Conservation (phyloP, 2,113 vertebrate genomes). For the Cyrtonyx montezumae region DNA sequence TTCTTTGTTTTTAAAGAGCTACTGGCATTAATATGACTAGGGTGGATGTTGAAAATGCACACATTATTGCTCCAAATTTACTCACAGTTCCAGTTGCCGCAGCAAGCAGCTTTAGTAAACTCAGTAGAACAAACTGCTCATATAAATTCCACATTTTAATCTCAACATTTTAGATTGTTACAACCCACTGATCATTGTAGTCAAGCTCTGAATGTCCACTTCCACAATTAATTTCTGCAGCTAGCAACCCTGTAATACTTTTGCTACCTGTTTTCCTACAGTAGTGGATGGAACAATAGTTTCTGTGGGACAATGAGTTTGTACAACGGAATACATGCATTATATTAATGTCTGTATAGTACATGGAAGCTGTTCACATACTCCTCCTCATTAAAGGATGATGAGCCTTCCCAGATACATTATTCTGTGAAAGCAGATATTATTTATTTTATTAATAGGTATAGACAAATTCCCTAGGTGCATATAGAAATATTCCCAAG, state of each 20-base stretch:
- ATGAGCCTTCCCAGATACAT: not conserved
- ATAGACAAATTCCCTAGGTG: not conserved
- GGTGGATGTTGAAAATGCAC: not conserved
- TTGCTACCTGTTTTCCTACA: not conserved
- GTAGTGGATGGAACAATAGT: not conserved
- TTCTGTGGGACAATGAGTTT: not conserved
- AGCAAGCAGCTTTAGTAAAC: not conserved
- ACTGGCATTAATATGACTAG: not conserved
- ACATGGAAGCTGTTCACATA: not conserved
- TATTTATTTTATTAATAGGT: not conserved
- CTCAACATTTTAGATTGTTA: not conserved
- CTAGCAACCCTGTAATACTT: not conserved
- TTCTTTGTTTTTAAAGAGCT: not conserved
- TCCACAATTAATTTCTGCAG: not conserved
- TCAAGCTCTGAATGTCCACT: accelerated
- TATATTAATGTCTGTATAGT: not conserved
- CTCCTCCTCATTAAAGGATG: not conserved
- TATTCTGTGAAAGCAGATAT: not conserved
- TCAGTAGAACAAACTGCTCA: not conserved
- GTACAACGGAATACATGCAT: not conserved
- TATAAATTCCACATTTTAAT: not conserved
- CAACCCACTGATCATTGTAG: not conserved
- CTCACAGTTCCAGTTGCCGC: not conserved
- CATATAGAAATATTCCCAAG: not conserved
- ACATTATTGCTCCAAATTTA: not conserved